Evolutionary conservation across 2,797 vertebrate genomes (phyloP), one percentile per base, ranked within the genome.

Genomic region (Cichlasoma orientale): DNA sequence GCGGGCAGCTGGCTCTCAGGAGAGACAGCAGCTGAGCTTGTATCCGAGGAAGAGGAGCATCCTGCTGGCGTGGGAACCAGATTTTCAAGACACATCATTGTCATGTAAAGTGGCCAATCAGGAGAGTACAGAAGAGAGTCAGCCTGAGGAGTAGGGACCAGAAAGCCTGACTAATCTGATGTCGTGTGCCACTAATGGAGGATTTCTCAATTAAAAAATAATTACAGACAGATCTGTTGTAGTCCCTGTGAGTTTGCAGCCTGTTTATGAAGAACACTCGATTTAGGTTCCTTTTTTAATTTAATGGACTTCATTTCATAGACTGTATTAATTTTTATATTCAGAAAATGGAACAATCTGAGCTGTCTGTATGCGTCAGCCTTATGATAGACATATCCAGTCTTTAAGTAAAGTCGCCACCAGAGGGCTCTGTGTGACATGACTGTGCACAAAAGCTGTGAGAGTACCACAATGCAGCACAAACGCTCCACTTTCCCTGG

Each of bases 1-100:
- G 18, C 97, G 97, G 97, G 75, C 80, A 7, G 70, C 95, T 4
- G 79, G 89, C 5, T 36, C 75, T 3, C 68, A 72, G 0, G 96
- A 96, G 38, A 80, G 79, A 38, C 89, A 92, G 63, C 94, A 72
- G 79, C 92, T 98, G 79, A 88, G 89, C 59, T 80, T 74, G 79
- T 83, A 92, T 82, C 89, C 93, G 74, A 92, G 80, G 74, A 91
- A 92, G 79, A 95, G 93, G 78, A 93, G 83, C 8, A 3, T 97
- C 83, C 85, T 73, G 72, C 93, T 97, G 92, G 96, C 97, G 78
- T 94, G 88, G 88, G 94, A 95, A 29, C 52, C 83, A 0, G 68
- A 82, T 13, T 4, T 1, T 0, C 4, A 3, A 8, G 74, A 63
- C 13, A 8, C 1, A 4, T 52, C 31, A 0, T 55, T 59, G 1